These are phyloP conservation scores for Diplazon laetatorius DNA, from an alignment of 2,888 invertebrate species.

Conservation along the genomic window DNA sequence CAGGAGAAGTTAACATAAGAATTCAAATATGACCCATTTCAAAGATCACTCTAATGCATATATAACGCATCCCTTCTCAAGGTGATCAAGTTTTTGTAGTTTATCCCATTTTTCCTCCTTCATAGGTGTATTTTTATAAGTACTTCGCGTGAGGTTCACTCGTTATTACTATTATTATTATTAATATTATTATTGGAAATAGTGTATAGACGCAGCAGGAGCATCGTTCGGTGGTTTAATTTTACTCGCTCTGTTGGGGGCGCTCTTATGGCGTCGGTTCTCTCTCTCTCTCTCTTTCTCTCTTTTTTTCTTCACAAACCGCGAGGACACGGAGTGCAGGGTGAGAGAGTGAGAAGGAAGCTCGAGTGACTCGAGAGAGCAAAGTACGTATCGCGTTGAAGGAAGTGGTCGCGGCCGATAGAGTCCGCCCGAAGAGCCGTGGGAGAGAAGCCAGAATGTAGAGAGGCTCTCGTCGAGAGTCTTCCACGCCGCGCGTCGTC, in stretches of 20 bases:
- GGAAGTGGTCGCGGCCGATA: conserved; percentile 61
- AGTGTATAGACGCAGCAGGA: conserved; percentile 52
- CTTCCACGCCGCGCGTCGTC: conserved; percentile 28
- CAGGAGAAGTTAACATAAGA: no score
- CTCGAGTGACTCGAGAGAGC: conserved; percentile 54
- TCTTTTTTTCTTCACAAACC: conserved; percentile 48
- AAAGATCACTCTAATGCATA: no score
- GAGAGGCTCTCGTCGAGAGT: conserved; percentile 31
- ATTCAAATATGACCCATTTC: no score
- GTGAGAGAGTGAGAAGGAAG: conserved; percentile 25
- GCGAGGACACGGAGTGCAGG: conserved; percentile 22
- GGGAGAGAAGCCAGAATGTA: conserved; percentile 64
- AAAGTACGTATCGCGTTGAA: conserved; percentile 60
- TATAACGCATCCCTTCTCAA: no score
- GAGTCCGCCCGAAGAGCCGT: conserved; percentile 62
- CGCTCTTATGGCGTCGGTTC: conserved; percentile 52
- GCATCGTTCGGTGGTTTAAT: conserved; percentile 65
- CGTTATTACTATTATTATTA: conserved; percentile 34
- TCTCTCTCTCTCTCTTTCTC: conserved; percentile 21
- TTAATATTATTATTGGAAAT: conserved; percentile 41
- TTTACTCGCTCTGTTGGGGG: conserved; percentile 78
- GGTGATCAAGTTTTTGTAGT: no score
- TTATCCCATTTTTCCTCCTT: no score
- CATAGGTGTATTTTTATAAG: no score
- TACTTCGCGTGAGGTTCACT: conserved; percentile 35